Base-by-base conservation (phyloP, 2,113 vertebrate genomes). In the Lophochroa leadbeateri region DNA sequence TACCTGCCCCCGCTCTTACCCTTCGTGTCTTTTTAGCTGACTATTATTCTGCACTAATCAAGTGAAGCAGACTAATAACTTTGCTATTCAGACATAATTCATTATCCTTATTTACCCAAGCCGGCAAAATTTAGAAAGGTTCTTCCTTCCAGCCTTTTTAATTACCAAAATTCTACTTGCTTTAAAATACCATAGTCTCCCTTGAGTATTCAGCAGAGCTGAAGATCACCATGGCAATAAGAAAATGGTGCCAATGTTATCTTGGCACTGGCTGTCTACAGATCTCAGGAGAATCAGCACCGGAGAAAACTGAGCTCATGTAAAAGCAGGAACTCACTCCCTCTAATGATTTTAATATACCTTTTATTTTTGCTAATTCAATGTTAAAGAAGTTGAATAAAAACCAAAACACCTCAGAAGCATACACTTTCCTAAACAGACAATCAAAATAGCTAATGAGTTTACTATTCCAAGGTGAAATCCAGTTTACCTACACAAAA, bases 171-270 rank as follows among this genome's bases (percentile, higher is more conserved):
- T 97, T 91, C 93, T 96, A 96, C 97, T 97, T 97, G 94, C 96
- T 97, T 98, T 97, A 98, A 98, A 98, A 98, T 97, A 98, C 96
- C 97, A 96, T 44, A 41, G 88, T 78, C 79, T 95, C 97, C 94
- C 97, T 95, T 83, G 97, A 97, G 98, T 96, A 98, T 98, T 97
- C 95, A 96, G 96, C 96, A 97, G 97, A 97, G 96, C 97, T 96
- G 96, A 96, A 95, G 95, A 98, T 98, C 97, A 98, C 98, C 98
- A 98, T 98, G 98, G 98, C 97, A 98, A 98, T 98, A 96, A 97
- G 97, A 98, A 97, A 96, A 96, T 92, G 83, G 96, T 98, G 98
- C 98, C 98, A 98, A 70, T 91, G 92, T 94, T 97, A 86, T 97
- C 92, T 92, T 98, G 97, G 97, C 97, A 97, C 92, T 37, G 57